phyloP scores from a whole-genome alignment of 2,797 vertebrate species.

The Danionella dracula region DNA sequence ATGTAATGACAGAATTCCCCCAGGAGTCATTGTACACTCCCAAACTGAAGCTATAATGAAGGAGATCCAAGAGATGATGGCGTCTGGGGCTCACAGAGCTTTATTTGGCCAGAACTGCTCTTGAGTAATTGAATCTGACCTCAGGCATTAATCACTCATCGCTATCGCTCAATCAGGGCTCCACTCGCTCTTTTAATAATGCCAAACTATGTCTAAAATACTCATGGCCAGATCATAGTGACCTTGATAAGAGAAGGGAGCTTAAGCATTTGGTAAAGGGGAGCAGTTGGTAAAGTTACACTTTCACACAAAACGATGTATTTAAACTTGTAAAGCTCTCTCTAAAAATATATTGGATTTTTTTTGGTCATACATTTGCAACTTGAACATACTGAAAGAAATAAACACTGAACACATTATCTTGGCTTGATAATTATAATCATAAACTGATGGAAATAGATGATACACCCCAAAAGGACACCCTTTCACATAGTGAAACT shows the following conservation, averaged over 20 bases:
- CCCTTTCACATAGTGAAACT: too few relatives aligned
- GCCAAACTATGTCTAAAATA: conserved; percentile 3
- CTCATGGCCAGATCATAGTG: conserved; percentile 6
- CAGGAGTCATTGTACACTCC: neutral
- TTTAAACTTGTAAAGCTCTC: too few relatives aligned
- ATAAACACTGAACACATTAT: too few relatives aligned
- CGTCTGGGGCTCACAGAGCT: neutral
- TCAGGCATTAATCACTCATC: conserved; percentile 21
- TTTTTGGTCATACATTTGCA: too few relatives aligned
- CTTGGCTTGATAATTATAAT: too few relatives aligned
- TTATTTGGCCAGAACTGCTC: conserved; percentile 14
- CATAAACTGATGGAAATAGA: too few relatives aligned
- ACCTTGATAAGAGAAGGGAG: neutral
- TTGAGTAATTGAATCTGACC: conserved; percentile 20
- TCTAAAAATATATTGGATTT: too few relatives aligned
- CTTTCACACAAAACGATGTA: too few relatives aligned
- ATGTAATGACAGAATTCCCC: neutral
- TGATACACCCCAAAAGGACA: too few relatives aligned
- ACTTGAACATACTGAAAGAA: too few relatives aligned
- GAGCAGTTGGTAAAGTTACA: too few relatives aligned
- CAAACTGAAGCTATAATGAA: neutral
- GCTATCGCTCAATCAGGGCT: conserved; percentile 9
- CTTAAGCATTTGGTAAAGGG: neutral
- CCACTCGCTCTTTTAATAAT: conserved; percentile 2
- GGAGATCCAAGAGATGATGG: neutral